Percentiles rank a stretch among this genome's conserved stretches.
Conservation (phyloP, 2,888 invertebrate genomes). For the Dugesia japonica region DNA sequence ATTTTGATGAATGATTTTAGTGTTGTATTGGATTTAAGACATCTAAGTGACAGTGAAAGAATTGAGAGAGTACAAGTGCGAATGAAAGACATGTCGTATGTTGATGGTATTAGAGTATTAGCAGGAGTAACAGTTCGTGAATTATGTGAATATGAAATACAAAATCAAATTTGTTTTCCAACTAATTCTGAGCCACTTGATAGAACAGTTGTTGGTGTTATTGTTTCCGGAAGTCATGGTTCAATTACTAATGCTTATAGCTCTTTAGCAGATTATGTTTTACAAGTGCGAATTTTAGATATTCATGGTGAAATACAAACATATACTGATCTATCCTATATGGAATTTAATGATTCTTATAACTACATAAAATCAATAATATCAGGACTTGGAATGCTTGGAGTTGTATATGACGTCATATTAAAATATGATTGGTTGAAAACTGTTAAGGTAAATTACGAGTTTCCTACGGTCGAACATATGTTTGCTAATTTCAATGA, state of each 20-base stretch:
- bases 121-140: conserved; percentile 24
- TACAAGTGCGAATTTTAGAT: conserved; percentile 21
- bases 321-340: neutral
- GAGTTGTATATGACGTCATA: conserved; percentile 32
- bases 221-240: conserved; percentile 25
- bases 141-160: conserved; percentile 24
- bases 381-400: conserved; percentile 28
- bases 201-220: conserved; percentile 21
- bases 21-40: conserved; percentile 16
- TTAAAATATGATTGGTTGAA: neutral
- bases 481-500: neutral
- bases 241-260: neutral
- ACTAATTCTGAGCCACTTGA: conserved; percentile 5
- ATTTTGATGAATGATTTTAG: conserved; percentile 7
- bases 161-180: conserved; percentile 22
- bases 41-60: conserved; percentile 7
- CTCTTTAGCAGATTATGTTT: conserved; percentile 25
- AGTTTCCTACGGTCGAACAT: neutral
- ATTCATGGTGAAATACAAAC: conserved; percentile 21
- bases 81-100: neutral
- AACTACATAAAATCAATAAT: neutral
- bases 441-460: conserved; percentile 20
- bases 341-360: neutral
- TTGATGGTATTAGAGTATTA: conserved; percentile 13
- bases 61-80: conserved; percentile 20